Conservation (phyloP, 2,113 vertebrate species). For the Cebus imitator region DNA sequence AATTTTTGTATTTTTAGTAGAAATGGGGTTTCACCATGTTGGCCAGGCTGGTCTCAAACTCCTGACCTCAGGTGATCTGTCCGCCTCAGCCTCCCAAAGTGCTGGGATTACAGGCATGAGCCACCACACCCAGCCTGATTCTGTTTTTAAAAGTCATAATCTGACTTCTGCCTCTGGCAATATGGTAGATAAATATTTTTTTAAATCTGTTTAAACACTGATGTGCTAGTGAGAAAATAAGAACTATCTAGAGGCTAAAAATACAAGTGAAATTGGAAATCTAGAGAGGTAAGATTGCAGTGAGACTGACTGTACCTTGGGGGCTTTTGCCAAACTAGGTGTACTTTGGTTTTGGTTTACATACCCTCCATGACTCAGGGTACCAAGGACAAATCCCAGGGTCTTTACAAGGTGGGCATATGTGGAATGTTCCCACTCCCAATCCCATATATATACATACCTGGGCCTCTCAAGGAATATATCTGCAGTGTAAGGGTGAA, state of each 20-base stretch:
- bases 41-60: too few relatives aligned
- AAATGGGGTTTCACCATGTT: too few relatives aligned
- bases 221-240: not conserved
- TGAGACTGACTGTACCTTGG: not conserved
- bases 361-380: not conserved
- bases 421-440: not conserved
- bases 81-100: too few relatives aligned
- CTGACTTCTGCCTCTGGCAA: conserved; percentile 30
- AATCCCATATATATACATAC: not conserved
- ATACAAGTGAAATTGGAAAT: not conserved
- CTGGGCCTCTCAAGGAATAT: not conserved
- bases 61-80: too few relatives aligned
- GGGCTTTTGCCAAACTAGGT: not conserved
- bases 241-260: not conserved
- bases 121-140: not conserved
- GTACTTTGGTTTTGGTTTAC: not conserved
- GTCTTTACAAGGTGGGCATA: not conserved
- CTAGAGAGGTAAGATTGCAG: not conserved
- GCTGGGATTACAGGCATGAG: too few relatives aligned
- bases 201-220: not conserved
- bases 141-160: conserved; percentile 29
- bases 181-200: conserved; percentile 31
- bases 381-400: not conserved
- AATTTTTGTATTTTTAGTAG: too few relatives aligned
- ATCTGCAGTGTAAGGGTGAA: not conserved